These are phyloP conservation scores for Tokudaia muenninki DNA, from an alignment of 2,797 vertebrate species.

Conservation along the genomic window DNA sequence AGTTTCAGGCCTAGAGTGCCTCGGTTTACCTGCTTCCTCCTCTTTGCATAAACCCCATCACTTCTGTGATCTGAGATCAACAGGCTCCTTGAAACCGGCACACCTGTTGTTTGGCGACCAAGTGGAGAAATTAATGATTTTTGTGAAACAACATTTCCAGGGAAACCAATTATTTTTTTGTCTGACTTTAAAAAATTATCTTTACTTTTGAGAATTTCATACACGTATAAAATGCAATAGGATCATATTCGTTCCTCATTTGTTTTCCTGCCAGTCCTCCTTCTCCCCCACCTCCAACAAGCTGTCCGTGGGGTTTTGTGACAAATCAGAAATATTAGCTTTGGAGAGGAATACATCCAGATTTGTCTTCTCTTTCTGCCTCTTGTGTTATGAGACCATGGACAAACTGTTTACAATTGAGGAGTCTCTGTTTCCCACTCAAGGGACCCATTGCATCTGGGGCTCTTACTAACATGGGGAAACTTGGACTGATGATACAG, in stretches of 20 bases:
- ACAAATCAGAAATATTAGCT: background rate
- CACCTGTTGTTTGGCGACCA: conserved; percentile 40
- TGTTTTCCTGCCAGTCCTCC: background rate
- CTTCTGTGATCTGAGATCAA: conserved; percentile 62
- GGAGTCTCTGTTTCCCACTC: background rate
- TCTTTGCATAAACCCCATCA: background rate
- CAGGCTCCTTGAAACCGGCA: background rate
- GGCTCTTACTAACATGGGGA: background rate
- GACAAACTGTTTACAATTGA: background rate
- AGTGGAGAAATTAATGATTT: background rate
- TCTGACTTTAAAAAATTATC: background rate
- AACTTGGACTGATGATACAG: background rate
- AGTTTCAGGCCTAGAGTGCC: background rate
- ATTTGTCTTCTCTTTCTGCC: background rate
- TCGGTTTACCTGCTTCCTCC: background rate
- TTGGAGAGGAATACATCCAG: background rate
- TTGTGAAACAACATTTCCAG: background rate
- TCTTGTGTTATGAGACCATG: background rate
- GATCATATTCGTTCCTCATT: background rate
- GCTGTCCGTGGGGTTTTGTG: background rate
- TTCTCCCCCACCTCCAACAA: background rate
- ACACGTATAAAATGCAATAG: background rate
- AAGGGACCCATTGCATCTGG: background rate
- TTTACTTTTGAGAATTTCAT: background rate
- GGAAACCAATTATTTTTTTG: background rate